These are phyloP conservation scores for Drosophila niveifrons DNA, from an alignment of 2,888 invertebrate genomes.

Conservation along the genomic window DNA sequence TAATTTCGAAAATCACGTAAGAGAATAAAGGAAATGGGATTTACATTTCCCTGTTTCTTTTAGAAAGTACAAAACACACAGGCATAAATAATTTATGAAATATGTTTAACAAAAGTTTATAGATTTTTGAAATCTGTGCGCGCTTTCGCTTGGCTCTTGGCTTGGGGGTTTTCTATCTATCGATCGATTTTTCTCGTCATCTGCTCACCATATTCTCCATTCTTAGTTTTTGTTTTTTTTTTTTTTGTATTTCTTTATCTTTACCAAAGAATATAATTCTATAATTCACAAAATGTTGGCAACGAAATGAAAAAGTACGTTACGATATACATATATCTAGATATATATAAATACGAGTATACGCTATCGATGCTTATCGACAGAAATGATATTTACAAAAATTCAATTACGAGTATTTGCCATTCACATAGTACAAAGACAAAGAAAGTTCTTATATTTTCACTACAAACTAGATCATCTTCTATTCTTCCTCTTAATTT, in stretches of 20 bases:
- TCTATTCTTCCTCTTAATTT: constrained; percentile 2
- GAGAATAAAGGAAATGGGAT: constrained; percentile 57
- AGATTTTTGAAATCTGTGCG: constrained; percentile 79
- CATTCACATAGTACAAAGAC: constrained; percentile 53
- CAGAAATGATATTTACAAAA: constrained; percentile 65
- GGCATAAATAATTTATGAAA: constrained; percentile 66
- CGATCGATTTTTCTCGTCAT: constrained; percentile 17
- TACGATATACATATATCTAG: constrained; percentile 23
- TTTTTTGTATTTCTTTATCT: not conserved
- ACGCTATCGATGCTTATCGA: constrained; percentile 23
- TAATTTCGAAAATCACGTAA: constrained; percentile 57
- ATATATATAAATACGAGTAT: constrained; percentile 36
- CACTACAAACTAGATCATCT: constrained; percentile 61
- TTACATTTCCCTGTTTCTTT: constrained; percentile 56
- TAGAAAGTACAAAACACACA: constrained; percentile 76
- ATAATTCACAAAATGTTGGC: constrained; percentile 71
- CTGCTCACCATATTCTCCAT: not conserved
- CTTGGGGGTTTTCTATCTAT: constrained; percentile 52
- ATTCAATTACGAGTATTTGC: constrained; percentile 59
- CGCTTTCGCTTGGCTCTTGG: constrained; percentile 74
- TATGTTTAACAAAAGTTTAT: constrained; percentile 77
- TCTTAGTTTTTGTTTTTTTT: constrained; percentile 1
- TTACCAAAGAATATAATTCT: constrained; percentile 31
- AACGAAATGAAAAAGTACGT: constrained; percentile 60
- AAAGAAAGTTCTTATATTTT: constrained; percentile 20